Conservation (phyloP, 1,140 invertebrate species). For the Mamestra configurata region DNA sequence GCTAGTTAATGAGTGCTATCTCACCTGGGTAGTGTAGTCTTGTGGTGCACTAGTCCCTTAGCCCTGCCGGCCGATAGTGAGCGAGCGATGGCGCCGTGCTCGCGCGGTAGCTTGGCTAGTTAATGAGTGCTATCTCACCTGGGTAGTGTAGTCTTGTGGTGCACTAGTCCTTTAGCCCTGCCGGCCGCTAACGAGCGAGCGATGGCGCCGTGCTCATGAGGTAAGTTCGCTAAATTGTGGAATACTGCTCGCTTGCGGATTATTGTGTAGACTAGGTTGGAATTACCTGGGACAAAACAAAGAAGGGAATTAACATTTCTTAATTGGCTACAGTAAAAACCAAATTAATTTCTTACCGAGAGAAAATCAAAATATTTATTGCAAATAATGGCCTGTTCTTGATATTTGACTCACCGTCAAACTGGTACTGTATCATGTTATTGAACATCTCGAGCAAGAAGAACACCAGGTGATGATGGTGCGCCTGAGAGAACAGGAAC, state of each 20-base stretch:
- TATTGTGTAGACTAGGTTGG: conserved; percentile 99
- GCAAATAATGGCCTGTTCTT: neutral
- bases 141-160: conserved; percentile 59
- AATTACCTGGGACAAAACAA: conserved; percentile 91
- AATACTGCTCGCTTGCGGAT: conserved; percentile 99
- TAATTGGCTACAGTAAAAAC: neutral
- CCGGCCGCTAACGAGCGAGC: conserved; percentile 91
- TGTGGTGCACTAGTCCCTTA: conserved; percentile 5
- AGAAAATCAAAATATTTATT: neutral
- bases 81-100: too few species aligned
- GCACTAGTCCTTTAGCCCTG: conserved; percentile 40
- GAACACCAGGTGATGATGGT: conserved; percentile 99
- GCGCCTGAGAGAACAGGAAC: conserved; percentile 98
- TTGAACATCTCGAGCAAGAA: conserved; percentile 99
- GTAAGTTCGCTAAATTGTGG: conserved; percentile 98
- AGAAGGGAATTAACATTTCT: neutral
- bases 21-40: conserved; percentile 21
- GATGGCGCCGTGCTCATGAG: conserved; percentile 96
- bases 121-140: conserved; percentile 57
- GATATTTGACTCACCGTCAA: conserved; percentile 97
- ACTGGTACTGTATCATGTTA: conserved; percentile 99
- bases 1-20: neutral
- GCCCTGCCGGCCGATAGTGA: neutral
- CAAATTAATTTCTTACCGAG: neutral
- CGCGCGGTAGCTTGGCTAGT: neutral